Percentiles rank a stretch among this genome's conserved stretches.
phyloP scores from a whole-genome alignment of 2,888 invertebrate species.

The Yponomeuta cagnagella region DNA sequence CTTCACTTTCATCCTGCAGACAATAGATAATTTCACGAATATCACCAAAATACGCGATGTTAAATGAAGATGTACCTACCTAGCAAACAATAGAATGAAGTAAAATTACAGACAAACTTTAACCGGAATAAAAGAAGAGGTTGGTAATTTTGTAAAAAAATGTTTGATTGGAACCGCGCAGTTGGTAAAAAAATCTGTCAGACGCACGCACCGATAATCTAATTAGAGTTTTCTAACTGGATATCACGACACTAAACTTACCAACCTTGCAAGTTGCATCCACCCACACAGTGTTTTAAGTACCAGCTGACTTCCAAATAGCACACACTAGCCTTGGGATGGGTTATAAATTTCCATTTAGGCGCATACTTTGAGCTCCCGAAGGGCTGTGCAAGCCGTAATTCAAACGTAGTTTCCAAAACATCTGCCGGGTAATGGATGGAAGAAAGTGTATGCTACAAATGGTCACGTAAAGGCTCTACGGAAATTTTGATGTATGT shows the following conservation, averaged over 20 bases:
- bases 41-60: not conserved
- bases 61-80: not conserved
- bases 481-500: not conserved
- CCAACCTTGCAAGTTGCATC: too few species aligned
- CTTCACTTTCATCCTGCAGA: slow-evolving; percentile 89
- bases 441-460: slow-evolving; percentile 6
- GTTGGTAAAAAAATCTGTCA: not conserved
- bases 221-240: not conserved
- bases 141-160: not conserved
- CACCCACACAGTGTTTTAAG: too few species aligned
- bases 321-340: slow-evolving; percentile 22
- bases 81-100: not conserved
- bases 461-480: not conserved
- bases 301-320: not conserved
- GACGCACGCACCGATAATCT: not conserved
- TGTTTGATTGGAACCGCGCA: not conserved
- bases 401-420: slow-evolving; percentile 50
- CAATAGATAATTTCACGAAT: slow-evolving; percentile 19
- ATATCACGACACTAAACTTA: too few species aligned
- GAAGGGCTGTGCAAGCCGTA: slow-evolving; percentile 37
- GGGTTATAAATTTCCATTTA: slow-evolving; percentile 57
- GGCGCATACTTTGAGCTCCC: slow-evolving; percentile 42
- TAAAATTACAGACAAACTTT: not conserved
- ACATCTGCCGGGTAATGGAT: slow-evolving; percentile 39
- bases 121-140: not conserved